phyloP scores from a whole-genome alignment of 2,797 vertebrate genomes.

The Aeoliscus strigatus region DNA sequence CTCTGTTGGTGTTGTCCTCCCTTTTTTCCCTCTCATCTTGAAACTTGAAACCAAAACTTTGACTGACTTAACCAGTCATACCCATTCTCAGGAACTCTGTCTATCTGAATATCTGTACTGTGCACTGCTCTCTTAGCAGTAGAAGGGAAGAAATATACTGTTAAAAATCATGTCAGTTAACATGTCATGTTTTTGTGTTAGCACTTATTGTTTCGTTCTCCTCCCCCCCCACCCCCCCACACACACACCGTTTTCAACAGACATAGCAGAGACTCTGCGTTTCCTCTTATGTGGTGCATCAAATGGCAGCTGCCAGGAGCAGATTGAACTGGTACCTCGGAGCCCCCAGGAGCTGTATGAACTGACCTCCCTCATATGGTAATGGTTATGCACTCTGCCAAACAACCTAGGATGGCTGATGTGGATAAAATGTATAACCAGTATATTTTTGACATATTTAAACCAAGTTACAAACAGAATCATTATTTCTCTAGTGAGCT shows the following conservation, averaged over 20 bases:
- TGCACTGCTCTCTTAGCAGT: not conserved
- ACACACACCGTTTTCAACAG: conserved; percentile 62
- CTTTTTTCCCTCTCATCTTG: too few species aligned
- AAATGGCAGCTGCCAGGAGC: conserved; percentile 97
- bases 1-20: too few species aligned
- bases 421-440: too few species aligned
- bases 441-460: not conserved
- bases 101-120: too few species aligned
- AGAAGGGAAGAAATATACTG: not conserved
- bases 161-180: not conserved
- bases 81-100: not conserved
- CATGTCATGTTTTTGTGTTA: too few species aligned
- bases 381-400: conserved; percentile 28
- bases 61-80: not conserved
- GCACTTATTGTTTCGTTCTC: too few species aligned
- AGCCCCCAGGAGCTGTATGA: conserved; percentile 99
- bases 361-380: conserved; percentile 99
- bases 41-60: too few species aligned
- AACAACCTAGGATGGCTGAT: too few species aligned
- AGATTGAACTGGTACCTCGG: conserved; percentile 96
- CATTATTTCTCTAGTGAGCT: conserved; percentile 80
- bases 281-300: conserved; percentile 96
- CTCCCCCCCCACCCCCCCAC: too few species aligned
- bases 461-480: not conserved
- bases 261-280: conserved; percentile 97